These are phyloP conservation scores for Ctenopoma multispine DNA, from an alignment of 2,797 vertebrate genomes.

Conservation along the genomic window DNA sequence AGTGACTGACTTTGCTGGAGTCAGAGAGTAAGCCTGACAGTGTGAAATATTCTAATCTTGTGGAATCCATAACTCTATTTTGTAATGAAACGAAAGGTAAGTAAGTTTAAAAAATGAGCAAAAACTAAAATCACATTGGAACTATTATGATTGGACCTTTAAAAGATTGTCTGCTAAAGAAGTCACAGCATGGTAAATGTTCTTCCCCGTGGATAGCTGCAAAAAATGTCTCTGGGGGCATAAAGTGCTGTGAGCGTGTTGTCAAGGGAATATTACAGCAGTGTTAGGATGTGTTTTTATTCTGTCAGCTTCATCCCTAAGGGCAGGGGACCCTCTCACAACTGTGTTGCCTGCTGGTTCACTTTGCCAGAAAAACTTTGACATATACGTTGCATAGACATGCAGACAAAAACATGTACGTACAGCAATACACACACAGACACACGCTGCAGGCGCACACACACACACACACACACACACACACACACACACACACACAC, in stretches of 20 bases:
- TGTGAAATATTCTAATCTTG: slow-evolving; percentile 12
- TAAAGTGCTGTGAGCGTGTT: slow-evolving; percentile 66
- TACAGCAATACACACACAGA: slow-evolving; percentile 22
- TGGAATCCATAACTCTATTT: not conserved
- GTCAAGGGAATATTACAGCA: slow-evolving; percentile 77
- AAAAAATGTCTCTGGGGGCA: slow-evolving; percentile 69
- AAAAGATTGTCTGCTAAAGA: slow-evolving; percentile 51
- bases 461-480: slow-evolving; percentile 5
- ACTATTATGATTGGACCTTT: slow-evolving; percentile 36
- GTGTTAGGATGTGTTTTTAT: slow-evolving; percentile 78
- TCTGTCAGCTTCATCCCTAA: slow-evolving; percentile 75
- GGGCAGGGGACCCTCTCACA: slow-evolving; percentile 67
- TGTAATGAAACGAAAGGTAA: slow-evolving; percentile 6
- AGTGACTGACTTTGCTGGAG: slow-evolving; percentile 3
- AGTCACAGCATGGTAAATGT: slow-evolving; percentile 59
- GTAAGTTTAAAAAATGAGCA: not conserved
- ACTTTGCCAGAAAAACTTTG: slow-evolving; percentile 64
- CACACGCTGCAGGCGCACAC: not conserved
- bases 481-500: too few species aligned
- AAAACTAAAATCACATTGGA: slow-evolving; percentile 8
- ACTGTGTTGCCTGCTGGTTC: slow-evolving; percentile 70
- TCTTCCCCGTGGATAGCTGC: slow-evolving; percentile 51
- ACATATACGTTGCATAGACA: slow-evolving; percentile 47
- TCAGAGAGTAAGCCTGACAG: not conserved
- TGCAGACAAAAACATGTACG: slow-evolving; percentile 25